Evolutionary conservation across 2,113 vertebrate species (phyloP).

Genomic region (Nyctereutes procyonoides): DNA sequence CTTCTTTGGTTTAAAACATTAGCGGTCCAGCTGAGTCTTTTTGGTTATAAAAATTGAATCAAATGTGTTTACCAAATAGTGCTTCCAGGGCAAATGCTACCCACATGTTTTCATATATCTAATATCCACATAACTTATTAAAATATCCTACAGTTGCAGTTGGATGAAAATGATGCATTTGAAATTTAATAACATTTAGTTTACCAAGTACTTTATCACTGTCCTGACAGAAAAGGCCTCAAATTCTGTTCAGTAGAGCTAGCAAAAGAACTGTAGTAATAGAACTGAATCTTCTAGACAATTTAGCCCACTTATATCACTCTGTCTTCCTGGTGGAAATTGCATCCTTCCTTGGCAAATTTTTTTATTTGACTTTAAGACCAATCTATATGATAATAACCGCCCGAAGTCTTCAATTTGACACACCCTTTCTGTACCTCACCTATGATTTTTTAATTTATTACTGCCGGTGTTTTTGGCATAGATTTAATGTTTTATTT

Average conservation of each 20-base stretch:
- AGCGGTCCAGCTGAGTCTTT: conserved; percentile 43
- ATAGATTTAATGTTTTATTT: conserved; percentile 8
- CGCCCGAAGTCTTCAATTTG: background rate
- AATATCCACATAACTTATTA: conserved; percentile 34
- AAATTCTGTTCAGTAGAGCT: conserved; percentile 25
- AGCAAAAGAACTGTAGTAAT: background rate
- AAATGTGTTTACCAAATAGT: conserved; percentile 49
- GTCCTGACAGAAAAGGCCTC: background rate
- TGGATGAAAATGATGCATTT: conserved; percentile 24
- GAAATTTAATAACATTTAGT: conserved; percentile 72
- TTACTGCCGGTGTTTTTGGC: background rate
- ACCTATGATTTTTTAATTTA: conserved; percentile 10
- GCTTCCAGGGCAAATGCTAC: background rate
- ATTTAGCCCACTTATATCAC: background rate
- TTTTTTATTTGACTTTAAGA: conserved; percentile 51
- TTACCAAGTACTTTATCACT: conserved; percentile 54
- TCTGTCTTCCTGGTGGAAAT: conserved; percentile 40
- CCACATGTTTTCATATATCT: background rate
- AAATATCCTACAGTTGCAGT: conserved; percentile 33
- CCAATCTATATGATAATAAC: conserved; percentile 64
- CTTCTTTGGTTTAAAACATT: conserved; percentile 40
- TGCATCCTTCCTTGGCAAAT: background rate
- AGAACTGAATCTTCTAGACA: conserved; percentile 40
- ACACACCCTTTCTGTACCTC: background rate
- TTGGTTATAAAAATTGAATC: conserved; percentile 64